A percentile compares a stretch with the other conserved stretches of the same genome.
Evolutionary conservation across 2,888 invertebrate species (phyloP).

Genomic region (Dendrolimus pini): DNA sequence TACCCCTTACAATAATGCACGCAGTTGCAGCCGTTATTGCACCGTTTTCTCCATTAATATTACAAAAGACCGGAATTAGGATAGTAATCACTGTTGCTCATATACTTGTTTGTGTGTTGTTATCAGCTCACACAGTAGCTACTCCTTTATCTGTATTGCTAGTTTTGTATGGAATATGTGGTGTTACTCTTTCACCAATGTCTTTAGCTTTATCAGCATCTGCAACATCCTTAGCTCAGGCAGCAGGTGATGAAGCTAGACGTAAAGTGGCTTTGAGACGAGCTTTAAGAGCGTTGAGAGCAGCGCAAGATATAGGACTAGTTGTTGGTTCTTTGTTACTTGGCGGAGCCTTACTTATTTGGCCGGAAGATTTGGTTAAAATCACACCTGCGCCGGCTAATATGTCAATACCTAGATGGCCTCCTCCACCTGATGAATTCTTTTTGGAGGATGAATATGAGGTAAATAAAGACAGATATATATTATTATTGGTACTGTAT

Average conservation of each 20-base stretch:
- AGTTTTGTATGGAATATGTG: constrained; percentile 63
- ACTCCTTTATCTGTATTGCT: constrained; percentile 53
- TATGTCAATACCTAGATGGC: constrained; percentile 52
- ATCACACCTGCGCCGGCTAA: constrained; percentile 54
- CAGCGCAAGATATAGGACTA: constrained; percentile 64
- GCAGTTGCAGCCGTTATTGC: constrained; percentile 77
- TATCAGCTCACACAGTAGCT: constrained; percentile 73
- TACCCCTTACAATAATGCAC: constrained; percentile 79
- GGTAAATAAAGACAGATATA: constrained; percentile 36
- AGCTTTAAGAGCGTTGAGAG: constrained; percentile 55
- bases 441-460: constrained; percentile 75
- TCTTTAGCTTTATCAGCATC: constrained; percentile 76
- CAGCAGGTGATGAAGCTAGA: constrained; percentile 60
- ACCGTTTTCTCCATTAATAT: constrained; percentile 59
- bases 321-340: constrained; percentile 57
- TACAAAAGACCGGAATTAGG: constrained; percentile 58
- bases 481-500: too few species aligned
- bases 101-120: constrained; percentile 74
- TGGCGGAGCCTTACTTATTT: constrained; percentile 66
- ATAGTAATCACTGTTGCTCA: constrained; percentile 67
- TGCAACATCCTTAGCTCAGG: constrained; percentile 76
- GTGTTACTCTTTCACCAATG: constrained; percentile 76
- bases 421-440: constrained; percentile 61
- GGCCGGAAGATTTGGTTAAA: constrained; percentile 61
- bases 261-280: constrained; percentile 55